phyloP scores from a whole-genome alignment of 2,888 invertebrate species.

The Mythimna pallens region DNA sequence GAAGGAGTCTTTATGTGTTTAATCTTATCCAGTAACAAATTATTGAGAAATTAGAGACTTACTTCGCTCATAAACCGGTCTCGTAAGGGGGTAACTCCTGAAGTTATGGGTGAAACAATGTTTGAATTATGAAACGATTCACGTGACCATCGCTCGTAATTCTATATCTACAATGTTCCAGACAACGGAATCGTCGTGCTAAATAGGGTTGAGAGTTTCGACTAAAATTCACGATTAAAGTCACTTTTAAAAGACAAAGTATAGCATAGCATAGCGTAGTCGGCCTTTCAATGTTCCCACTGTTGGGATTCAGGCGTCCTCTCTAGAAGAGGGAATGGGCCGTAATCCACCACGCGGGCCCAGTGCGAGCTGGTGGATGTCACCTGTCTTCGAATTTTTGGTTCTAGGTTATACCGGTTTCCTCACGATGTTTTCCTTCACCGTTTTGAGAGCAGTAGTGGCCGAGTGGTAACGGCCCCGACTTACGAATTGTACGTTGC shows the following conservation, averaged over 20 bases:
- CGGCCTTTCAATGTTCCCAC: no score
- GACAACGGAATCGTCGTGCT: slow-evolving; percentile 14
- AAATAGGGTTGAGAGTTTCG: neutral
- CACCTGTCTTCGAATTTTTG: no score
- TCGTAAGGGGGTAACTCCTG: slow-evolving; percentile 43
- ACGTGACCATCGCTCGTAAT: slow-evolving; percentile 52
- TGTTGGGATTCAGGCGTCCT: no score
- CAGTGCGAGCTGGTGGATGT: no score
- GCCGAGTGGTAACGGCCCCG: no score
- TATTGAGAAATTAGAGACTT: slow-evolving; percentile 57
- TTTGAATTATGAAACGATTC: slow-evolving; percentile 43
- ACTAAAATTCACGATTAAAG: neutral
- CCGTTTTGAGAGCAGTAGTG: no score
- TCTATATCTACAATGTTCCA: slow-evolving; percentile 39
- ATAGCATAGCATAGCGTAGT: no score
- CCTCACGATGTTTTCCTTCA: no score
- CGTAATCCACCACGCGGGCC: no score
- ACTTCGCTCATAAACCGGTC: slow-evolving; percentile 47
- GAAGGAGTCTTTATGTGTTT: slow-evolving; percentile 53
- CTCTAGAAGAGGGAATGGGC: no score
- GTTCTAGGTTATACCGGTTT: no score
- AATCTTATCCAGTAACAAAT: slow-evolving; percentile 57
- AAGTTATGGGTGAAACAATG: slow-evolving; percentile 49
- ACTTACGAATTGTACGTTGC: no score
- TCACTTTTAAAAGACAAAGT: neutral